Percentiles rank a stretch among this genome's conserved stretches.
Conservation (phyloP, 2,797 vertebrate genomes). For the Oryzias sinensis region DNA sequence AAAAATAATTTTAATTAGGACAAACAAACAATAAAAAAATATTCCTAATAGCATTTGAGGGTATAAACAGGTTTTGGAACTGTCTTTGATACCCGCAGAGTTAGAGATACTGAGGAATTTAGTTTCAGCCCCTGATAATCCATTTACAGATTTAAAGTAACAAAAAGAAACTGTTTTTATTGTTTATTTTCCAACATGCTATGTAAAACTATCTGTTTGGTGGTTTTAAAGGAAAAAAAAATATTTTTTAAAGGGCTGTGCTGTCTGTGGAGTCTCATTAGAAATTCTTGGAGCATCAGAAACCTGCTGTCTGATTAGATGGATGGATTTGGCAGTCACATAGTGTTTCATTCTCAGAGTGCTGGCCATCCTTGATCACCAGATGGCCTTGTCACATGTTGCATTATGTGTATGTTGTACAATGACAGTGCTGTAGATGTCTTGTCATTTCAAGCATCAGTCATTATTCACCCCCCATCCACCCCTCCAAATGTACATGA, state of each 20-base stretch:
- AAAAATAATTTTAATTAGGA: slow-evolving; percentile 61
- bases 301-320: slow-evolving; percentile 35
- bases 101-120: slow-evolving; percentile 45
- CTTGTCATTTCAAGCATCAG: slow-evolving; percentile 9
- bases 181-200: slow-evolving; percentile 15
- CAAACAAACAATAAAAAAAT: slow-evolving; percentile 51
- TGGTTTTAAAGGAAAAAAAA: slow-evolving; percentile 5
- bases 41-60: slow-evolving; percentile 57
- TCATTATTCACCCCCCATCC: slow-evolving; percentile 5
- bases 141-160: slow-evolving; percentile 60
- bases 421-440: slow-evolving; percentile 10
- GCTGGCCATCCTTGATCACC: slow-evolving; percentile 16
- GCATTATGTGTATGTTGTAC: slow-evolving; percentile 10
- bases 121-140: slow-evolving; percentile 45
- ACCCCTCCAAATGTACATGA: slow-evolving; percentile 6
- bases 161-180: slow-evolving; percentile 45
- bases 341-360: slow-evolving; percentile 22
- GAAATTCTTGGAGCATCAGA: slow-evolving; percentile 8
- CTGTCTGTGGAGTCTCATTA: slow-evolving; percentile 13
- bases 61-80: slow-evolving; percentile 62
- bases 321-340: slow-evolving; percentile 30
- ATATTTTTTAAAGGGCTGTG: slow-evolving; percentile 15
- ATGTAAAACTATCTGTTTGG: slow-evolving; percentile 4
- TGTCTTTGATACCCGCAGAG: slow-evolving; percentile 63
- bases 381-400: slow-evolving; percentile 26